Conservation (phyloP, 2,113 vertebrate genomes). For the Hypanus sabinus region DNA sequence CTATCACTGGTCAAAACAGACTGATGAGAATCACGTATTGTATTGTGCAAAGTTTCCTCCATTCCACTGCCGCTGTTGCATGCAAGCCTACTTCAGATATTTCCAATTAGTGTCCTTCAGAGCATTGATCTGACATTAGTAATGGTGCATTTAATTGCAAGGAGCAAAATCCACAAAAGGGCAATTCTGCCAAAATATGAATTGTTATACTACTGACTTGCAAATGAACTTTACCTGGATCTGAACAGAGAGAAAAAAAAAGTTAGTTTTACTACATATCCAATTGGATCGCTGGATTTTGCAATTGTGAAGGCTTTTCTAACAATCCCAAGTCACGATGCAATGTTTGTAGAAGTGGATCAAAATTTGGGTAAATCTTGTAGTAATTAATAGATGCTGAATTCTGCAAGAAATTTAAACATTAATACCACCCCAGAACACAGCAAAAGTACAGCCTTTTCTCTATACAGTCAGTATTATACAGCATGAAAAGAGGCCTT, state of each 20-base stretch:
- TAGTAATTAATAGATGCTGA: background rate
- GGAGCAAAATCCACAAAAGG: background rate
- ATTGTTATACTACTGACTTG: background rate
- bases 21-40: background rate
- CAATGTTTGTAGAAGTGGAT: background rate
- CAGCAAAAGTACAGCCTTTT: no score
- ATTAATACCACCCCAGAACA: no score
- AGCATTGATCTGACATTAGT: background rate
- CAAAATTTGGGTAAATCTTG: background rate
- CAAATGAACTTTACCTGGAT: no score
- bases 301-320: background rate
- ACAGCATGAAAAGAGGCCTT: no score
- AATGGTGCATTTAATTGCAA: background rate
- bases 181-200: background rate
- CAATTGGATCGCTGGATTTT: background rate
- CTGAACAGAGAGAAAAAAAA: background rate
- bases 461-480: no score
- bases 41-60: background rate
- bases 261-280: background rate
- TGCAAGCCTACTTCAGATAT: slow-evolving; percentile 20
- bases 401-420: no score
- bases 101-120: background rate
- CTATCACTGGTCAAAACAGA: background rate
- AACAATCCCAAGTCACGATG: background rate
- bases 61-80: background rate